Evolutionary conservation across 2,113 vertebrate species (phyloP), one percentile per base, ranked within the genome.

Genomic region (Boulengerochromis microlepis): DNA sequence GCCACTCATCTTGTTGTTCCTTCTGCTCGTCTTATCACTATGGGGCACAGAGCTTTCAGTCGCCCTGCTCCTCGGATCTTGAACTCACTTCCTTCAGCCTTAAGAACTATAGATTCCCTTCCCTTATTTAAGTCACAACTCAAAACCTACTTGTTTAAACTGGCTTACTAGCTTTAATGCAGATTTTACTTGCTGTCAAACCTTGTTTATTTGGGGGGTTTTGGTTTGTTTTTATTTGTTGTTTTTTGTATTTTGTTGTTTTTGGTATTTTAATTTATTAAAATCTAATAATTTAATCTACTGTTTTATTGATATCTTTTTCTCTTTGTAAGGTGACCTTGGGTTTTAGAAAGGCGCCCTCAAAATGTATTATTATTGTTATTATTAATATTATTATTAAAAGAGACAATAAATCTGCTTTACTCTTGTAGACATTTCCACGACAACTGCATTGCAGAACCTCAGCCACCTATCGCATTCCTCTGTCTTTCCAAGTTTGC

Each of bases 401-500:
- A 26, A 40, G 19, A 61, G 26, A 5, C 4, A 4, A 33, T 53
- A 7, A 33, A 53, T 86, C 22, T 40, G 24, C 47, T 84, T 64
- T 64, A 5, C 38, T 52, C 26, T 87, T 69, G 19, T 42, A 11
- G 82, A 80, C 80, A 40, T n/a, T 4, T 40, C 54, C 11, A 53
- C 2, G 16, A 8, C 81, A 18, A 6, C 19, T 31, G 42, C 50
- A 52, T 82, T 24, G 11, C 5, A 2, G 24, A 71, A 33, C 69
- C 31, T 66, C 31, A 22, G n/a, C n/a, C 42, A 78, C 56, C 85
- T 69, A 24, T 47, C 18, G 1, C 50, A 50, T 90, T 84, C 71
- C 24, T 31, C n/a, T 85, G 81, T 69, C 81, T 86, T 84, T 71
- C 15, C 52, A n/a, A 24, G 81, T 87, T 76, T 76, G n/a, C 66